These are phyloP conservation scores for Perca fluviatilis DNA, from an alignment of 2,113 vertebrate genomes.

Conservation along the genomic window DNA sequence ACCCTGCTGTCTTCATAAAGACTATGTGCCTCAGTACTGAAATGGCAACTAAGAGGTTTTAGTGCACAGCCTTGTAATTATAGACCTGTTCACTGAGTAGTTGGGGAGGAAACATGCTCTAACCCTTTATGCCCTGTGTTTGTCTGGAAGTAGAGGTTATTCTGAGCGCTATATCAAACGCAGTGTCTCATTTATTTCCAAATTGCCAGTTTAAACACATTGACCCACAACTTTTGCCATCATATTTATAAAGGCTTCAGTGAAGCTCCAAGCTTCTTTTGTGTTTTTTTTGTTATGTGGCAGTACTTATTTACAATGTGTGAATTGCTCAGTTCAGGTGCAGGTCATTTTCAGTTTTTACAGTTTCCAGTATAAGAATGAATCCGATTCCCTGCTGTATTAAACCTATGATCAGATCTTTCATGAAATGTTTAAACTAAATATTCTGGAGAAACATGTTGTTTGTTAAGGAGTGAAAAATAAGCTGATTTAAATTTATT, in stretches of 20 bases:
- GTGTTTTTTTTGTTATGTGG: not conserved
- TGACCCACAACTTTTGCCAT: not conserved
- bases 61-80: slow-evolving; percentile 24
- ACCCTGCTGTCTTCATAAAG: slow-evolving; percentile 25
- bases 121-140: not conserved
- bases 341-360: no score
- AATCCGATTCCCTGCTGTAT: not conserved
- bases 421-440: not conserved
- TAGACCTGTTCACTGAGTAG: not conserved
- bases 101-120: not conserved
- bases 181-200: not conserved
- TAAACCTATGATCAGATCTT: not conserved
- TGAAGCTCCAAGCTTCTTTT: not conserved
- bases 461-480: not conserved
- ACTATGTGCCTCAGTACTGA: not conserved
- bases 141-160: not conserved
- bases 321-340: not conserved
- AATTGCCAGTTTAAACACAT: not conserved
- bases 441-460: not conserved
- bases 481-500: not conserved
- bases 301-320: not conserved
- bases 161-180: not conserved
- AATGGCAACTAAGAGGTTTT: slow-evolving; percentile 32
- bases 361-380: not conserved
- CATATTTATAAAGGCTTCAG: not conserved